phyloP scores from a whole-genome alignment of 30 jellyfish, hydroid and myxozoan species.

The Catostylus mosaicus region DNA sequence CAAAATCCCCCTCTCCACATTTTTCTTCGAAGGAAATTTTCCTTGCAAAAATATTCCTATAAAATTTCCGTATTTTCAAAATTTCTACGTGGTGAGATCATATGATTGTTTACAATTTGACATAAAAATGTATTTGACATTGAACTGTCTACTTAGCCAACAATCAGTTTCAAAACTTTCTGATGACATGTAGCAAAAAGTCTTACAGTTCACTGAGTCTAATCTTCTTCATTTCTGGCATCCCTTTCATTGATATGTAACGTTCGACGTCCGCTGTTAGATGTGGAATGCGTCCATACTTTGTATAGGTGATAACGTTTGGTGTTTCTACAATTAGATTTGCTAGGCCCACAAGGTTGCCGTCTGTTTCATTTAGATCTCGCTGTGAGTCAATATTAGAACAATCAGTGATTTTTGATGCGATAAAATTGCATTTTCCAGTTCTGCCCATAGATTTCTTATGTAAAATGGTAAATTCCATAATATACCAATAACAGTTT shows the following conservation, averaged over 20 bases:
- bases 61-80: no score
- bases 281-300: slow-evolving; percentile 85
- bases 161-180: no score
- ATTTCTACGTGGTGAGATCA: no score
- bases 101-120: no score
- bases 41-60: no score
- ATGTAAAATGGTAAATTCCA: neutral
- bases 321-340: slow-evolving; percentile 44
- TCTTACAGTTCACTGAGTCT: slow-evolving; percentile 63
- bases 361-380: neutral
- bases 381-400: neutral
- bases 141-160: no score
- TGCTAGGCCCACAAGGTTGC: no score
- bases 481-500: no score
- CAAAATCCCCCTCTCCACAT: no score
- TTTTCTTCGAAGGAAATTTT: no score
- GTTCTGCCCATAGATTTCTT: neutral
- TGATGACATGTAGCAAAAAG: neutral
- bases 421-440: neutral
- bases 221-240: slow-evolving; percentile 2
- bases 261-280: slow-evolving; percentile 61
- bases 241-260: slow-evolving; percentile 9
- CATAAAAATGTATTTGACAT: no score
- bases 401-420: neutral
- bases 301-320: slow-evolving; percentile 57